A percentile compares a stretch with the other conserved stretches of the same genome.
phyloP scores from a whole-genome alignment of 2,113 vertebrate genomes.

The Maccullochella peelii region DNA sequence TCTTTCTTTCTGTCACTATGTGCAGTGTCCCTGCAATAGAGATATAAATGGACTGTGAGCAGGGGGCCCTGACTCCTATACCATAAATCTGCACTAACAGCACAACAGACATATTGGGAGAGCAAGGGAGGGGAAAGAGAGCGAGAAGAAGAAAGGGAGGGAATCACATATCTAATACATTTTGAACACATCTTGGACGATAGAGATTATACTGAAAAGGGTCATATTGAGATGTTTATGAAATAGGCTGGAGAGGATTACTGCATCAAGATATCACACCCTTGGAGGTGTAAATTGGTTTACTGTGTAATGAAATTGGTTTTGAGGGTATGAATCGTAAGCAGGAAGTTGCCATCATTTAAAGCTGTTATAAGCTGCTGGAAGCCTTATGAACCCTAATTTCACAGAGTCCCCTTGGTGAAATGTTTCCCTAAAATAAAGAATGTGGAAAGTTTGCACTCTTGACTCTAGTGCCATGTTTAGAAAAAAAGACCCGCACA shows the following conservation, averaged over 20 bases:
- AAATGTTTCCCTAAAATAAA: constrained; percentile 57
- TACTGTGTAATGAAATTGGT: constrained; percentile 66
- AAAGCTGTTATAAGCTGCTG: constrained; percentile 60
- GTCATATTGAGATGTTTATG: constrained; percentile 58
- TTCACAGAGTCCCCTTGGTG: constrained; percentile 30
- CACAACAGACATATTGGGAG: constrained; percentile 67
- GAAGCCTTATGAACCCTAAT: constrained; percentile 59
- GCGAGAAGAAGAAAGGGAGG: constrained; percentile 23
- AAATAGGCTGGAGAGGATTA: constrained; percentile 59
- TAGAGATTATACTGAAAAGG: constrained; percentile 38
- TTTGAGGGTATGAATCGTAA: constrained; percentile 63
- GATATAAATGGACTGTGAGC: constrained; percentile 82
- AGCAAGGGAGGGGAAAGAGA: constrained; percentile 12
- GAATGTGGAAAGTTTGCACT: constrained; percentile 31
- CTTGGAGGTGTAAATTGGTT: constrained; percentile 74
- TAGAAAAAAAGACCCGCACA: neutral
- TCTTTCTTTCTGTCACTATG: constrained; percentile 68
- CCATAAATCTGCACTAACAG: constrained; percentile 82
- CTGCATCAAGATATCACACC: constrained; percentile 62
- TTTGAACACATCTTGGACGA: constrained; percentile 54
- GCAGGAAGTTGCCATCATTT: constrained; percentile 64
- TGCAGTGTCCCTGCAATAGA: constrained; percentile 80
- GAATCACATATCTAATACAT: constrained; percentile 32
- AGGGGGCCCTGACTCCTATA: constrained; percentile 75
- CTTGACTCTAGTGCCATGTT: constrained; percentile 1